Evolutionary conservation across 2,113 vertebrate genomes (phyloP), one percentile per base, ranked within the genome.

Genomic region (rat (Rattus norvegicus)): DNA sequence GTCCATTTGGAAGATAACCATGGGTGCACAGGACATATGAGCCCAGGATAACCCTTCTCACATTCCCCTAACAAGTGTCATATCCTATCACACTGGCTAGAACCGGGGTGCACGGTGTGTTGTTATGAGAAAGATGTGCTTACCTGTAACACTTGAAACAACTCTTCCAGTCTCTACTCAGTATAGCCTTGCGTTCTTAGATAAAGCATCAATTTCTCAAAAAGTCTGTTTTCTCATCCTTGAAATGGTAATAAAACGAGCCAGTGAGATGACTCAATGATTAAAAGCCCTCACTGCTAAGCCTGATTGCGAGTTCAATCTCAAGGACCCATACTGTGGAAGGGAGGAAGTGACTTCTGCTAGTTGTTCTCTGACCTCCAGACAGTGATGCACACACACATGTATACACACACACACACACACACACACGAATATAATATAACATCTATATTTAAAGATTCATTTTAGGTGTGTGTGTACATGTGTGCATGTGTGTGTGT

Each of bases 241-340:
- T 81, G 93, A 86, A 92, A 39, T 92, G 83, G 28, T 24, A 28
- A 63, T 63, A 63, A 84, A 84, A 43, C 10, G n/a, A 63, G 61
- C 26, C 26, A 33, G n/a, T 33, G 39, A 65, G n/a, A 30, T 11
- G 33, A 14, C 7, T 63, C 39, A 17, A 16, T 47, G 81, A 30
- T 5, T 17, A 47, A 65, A 14, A 43, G 22, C 26, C 5, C 16
- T 47, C 9, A 11, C 39, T 47, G 83, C 16, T 54, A 80, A 80
- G 76, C 49, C 47, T 65, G 83, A 47, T 7, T 33, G 61, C 11
- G 24, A 65, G 39, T 47, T 65, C 39, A 65, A 30, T 19, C n/a
- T 14, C 39, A 16, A 33, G 83, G 39, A 65, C n/a, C 30, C 83
- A 65, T 5, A 28, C 39, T 61, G 16, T 33, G 8, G 26, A 65